Evolutionary conservation across 2,888 invertebrate genomes (phyloP).

Genomic region (Steromphala cineraria): DNA sequence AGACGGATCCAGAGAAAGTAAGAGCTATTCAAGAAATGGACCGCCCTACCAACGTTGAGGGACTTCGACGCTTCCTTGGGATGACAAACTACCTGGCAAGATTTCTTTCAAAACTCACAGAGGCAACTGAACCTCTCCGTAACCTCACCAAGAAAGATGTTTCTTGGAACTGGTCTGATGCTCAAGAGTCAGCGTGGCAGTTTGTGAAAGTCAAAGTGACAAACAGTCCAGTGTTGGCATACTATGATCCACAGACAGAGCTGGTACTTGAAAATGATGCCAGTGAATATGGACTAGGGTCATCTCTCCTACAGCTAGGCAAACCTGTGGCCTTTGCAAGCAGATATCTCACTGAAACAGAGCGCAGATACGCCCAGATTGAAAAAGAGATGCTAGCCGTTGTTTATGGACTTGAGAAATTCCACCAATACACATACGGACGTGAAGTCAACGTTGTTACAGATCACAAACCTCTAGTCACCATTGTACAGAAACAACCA

Average conservation of each 20-base stretch:
- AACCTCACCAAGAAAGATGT: neutral
- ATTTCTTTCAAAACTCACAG: slow-evolving; percentile 36
- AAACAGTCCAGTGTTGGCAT: no score
- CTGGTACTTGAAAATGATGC: no score
- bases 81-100: slow-evolving; percentile 36
- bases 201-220: no score
- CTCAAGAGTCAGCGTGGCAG: no score
- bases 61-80: slow-evolving; percentile 40
- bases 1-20: slow-evolving; percentile 41
- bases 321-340: slow-evolving; percentile 37
- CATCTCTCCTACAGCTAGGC: slow-evolving; percentile 40
- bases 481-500: slow-evolving; percentile 40
- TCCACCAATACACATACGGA: slow-evolving; percentile 40
- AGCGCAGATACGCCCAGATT: slow-evolving; percentile 43
- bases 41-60: slow-evolving; percentile 28
- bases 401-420: slow-evolving; percentile 33
- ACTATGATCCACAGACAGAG: no score
- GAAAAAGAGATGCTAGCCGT: slow-evolving; percentile 44
- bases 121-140: neutral
- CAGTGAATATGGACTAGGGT: slow-evolving; percentile 39
- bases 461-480: slow-evolving; percentile 39
- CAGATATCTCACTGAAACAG: slow-evolving; percentile 24
- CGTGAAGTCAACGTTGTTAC: slow-evolving; percentile 24
- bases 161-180: neutral
- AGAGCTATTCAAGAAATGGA: slow-evolving; percentile 36